Evolutionary conservation across 2,113 vertebrate genomes (phyloP).

Genomic region (Acinonyx jubatus): DNA sequence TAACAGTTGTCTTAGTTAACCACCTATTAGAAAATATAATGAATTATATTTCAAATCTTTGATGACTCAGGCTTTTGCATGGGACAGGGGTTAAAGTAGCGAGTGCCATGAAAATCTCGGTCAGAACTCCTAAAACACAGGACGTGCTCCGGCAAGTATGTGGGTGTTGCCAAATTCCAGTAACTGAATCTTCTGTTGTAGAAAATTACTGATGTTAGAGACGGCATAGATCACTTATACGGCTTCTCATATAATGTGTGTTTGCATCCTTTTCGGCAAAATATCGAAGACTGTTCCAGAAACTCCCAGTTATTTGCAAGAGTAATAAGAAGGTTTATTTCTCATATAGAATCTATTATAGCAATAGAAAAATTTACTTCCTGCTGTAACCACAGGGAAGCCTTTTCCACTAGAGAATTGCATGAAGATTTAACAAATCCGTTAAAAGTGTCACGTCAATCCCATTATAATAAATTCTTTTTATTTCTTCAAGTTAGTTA

Average conservation of each 20-base stretch:
- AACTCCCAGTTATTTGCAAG: background rate
- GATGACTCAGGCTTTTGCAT: slow-evolving; percentile 15
- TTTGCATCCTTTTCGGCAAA: background rate
- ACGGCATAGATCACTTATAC: background rate
- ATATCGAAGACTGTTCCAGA: background rate
- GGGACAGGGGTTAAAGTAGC: background rate
- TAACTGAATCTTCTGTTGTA: background rate
- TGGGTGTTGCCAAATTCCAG: slow-evolving; percentile 3
- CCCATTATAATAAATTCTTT: background rate
- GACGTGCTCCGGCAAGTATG: background rate
- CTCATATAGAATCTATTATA: background rate
- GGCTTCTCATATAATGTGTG: background rate
- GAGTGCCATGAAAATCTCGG: background rate
- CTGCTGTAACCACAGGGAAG: background rate
- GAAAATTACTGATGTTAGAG: slow-evolving; percentile 24
- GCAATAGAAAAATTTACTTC: background rate
- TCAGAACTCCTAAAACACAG: background rate
- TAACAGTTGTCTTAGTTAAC: background rate
- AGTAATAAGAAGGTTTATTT: background rate
- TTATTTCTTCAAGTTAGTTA: background rate
- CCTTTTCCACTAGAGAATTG: background rate
- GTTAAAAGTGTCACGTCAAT: background rate
- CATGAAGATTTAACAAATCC: background rate
- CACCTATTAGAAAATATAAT: background rate
- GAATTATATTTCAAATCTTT: background rate